Evolutionary conservation across 2,888 invertebrate species (phyloP), one percentile per base, ranked within the genome.

Genomic region (Epistrophe eligans): DNA sequence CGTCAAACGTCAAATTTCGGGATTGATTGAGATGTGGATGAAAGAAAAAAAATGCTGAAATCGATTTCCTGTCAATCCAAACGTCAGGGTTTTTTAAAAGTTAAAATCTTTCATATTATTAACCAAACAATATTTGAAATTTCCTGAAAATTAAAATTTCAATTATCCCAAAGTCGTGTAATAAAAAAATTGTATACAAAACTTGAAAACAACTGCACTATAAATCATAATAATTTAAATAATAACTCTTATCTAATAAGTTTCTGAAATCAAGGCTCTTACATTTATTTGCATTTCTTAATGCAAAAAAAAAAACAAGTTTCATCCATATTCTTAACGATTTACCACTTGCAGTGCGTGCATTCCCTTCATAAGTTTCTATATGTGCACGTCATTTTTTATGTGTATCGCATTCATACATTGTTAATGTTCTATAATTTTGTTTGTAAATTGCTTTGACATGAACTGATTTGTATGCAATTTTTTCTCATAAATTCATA

Each of bases 381-480:
- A 32, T 45, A 32, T 6, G 10, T n/a, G 40, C 60, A 70, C 43
- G 62, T 43, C 19, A 71, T 28, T 60, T 48, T 38, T 6, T 24
- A 67, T 7, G 11, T 67, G n/a, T 38, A 17, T 48, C 17, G 24
- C 38, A 48, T 48, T 66, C 11, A 66, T 28, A 19, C 24, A 32
- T 24, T 55, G 55, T 10, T 8, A 13, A 24, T 24, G 24, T 64
- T 28, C 60, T 50, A 24, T 57, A 66, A 72, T 57, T 40, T 38
- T 13, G 35, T n/a, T 57, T 9, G 35, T 24, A 45, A 57, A 60
- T 38, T 38, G 28, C 17, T 50, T 7, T n/a, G 48, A 66, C 40
- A 58, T 73, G 58, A 79, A 73, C 28, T 43, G 28, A 70, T 52
- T 60, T 43, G 11, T 62, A 70, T 74, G 60, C 80, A 80, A 43